Evolutionary conservation across 2,797 vertebrate species (phyloP).

Genomic region (Periparus ater): DNA sequence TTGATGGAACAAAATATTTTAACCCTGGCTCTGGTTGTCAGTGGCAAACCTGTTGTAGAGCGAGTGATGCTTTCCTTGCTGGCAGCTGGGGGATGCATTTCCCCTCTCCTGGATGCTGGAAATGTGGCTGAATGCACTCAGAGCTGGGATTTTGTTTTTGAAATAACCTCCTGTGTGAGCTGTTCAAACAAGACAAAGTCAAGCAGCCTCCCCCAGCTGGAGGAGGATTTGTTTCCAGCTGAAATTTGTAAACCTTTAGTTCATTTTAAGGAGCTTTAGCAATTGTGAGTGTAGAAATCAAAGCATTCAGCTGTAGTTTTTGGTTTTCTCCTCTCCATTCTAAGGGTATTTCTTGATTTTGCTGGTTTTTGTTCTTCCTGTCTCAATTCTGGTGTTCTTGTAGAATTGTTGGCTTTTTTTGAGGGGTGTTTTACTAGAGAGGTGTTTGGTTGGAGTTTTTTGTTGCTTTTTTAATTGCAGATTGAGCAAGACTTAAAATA

Average conservation of each 20-base stretch:
- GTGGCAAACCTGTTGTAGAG: not conserved
- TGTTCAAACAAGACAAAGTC: not conserved
- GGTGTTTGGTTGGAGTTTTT: not conserved
- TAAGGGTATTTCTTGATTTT: not conserved
- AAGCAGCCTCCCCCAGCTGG: not conserved
- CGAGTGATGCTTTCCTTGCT: not conserved
- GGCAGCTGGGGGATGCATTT: not conserved
- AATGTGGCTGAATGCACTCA: not conserved
- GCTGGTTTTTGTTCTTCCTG: not conserved
- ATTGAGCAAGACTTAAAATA: not conserved
- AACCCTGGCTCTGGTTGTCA: not conserved
- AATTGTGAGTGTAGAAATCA: not conserved
- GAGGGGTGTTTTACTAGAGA: not conserved
- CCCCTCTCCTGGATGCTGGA: not conserved
- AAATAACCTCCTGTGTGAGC: not conserved
- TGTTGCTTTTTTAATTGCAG: not conserved
- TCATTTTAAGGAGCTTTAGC: not conserved
- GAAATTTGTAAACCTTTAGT: slow-evolving; percentile 5
- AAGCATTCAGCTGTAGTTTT: not conserved
- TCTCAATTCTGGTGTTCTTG: not conserved
- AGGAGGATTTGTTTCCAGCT: slow-evolving; percentile 31
- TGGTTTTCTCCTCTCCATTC: not conserved
- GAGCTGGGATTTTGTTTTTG: not conserved
- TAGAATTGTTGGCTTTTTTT: not conserved
- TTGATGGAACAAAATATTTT: slow-evolving; percentile 2